Base-by-base conservation (phyloP, 1,140 invertebrate species). In the Xylocopa sonorina region DNA sequence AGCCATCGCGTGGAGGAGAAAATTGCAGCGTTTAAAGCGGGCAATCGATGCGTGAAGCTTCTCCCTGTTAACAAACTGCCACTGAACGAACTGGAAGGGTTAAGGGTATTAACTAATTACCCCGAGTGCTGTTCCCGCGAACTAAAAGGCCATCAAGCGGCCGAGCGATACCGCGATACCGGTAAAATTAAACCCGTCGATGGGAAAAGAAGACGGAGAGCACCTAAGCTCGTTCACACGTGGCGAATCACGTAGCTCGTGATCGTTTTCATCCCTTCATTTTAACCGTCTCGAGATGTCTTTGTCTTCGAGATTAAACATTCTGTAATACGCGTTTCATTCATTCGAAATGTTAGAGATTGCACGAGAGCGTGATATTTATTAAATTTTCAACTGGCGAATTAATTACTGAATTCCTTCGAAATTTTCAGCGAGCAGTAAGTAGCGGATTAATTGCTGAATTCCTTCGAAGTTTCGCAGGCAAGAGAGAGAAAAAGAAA, bases 41-140 rank as follows among this genome's bases (percentile, higher is more conserved):
- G 62, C 38, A 46, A 43, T 64, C 41, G 41, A 64, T 64, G 62
- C 38, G 62, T 64, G 62, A 64, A 64, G 27, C 62, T 63, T n/a
- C 43, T 14, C 3, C n/a, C 60, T 27, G 62, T 64, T 64, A 64
- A 64, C 14, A 64, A 64, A 64, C 62, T 64, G 62, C 62, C 29
- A 41, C 4, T 21, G 24, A 64, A 64, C 62, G 34, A 64, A 46
- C 62, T 43, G 62, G 62, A 51, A 67, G 48, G 48, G 48, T 67
- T 67, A 53, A 67, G 18, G 48, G 64, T 24, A 34, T 14, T 38
- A 38, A 24, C 64, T 67, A 67, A 67, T 67, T 67, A 67, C 21
- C 46, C 29, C 29, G 34, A 51, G 64, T 51, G 32, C 21, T 32
- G 34, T 34, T 18, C 10, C 21, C 3, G 64, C 48, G 24, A 53